phyloP scores from a whole-genome alignment of 2,888 invertebrate species.

The Cerceris ruficornis region DNA sequence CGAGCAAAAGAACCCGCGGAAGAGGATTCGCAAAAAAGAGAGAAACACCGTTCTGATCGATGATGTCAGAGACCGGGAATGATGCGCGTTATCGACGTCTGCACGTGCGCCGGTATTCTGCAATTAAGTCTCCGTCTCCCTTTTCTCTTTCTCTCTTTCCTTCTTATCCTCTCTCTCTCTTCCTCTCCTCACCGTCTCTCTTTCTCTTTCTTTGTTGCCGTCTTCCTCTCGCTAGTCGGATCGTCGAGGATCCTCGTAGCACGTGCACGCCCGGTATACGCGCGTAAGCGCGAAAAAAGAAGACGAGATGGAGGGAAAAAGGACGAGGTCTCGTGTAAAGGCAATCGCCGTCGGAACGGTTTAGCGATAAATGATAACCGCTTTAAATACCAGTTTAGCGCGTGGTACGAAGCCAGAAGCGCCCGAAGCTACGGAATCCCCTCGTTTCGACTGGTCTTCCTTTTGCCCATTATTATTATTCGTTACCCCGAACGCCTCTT shows the following conservation, averaged over 20 bases:
- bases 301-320: constrained; percentile 30
- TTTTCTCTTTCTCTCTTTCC: constrained; percentile 19
- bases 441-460: constrained; percentile 26
- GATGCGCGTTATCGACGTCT: constrained; percentile 64
- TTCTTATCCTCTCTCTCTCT: constrained; percentile 15
- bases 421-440: constrained; percentile 37
- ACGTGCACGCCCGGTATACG: constrained; percentile 51
- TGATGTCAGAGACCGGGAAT: constrained; percentile 64
- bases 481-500: constrained; percentile 10
- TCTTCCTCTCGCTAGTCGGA: background rate
- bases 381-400: constrained; percentile 67
- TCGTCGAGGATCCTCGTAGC: constrained; percentile 34
- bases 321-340: constrained; percentile 30
- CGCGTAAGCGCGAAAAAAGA: constrained; percentile 32
- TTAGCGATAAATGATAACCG: constrained; percentile 64
- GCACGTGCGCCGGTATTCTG: constrained; percentile 67
- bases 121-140: constrained; percentile 57
- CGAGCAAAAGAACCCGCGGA: constrained; percentile 40
- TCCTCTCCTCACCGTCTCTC: constrained; percentile 2
- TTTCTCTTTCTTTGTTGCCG: background rate
- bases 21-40: constrained; percentile 49
- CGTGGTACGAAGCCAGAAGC: constrained; percentile 37
- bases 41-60: constrained; percentile 61
- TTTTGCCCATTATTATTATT: constrained; percentile 35
- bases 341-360: constrained; percentile 53